Evolutionary conservation across 1,140 invertebrate species (phyloP).

Genomic region (Belonocnema kinseyi): DNA sequence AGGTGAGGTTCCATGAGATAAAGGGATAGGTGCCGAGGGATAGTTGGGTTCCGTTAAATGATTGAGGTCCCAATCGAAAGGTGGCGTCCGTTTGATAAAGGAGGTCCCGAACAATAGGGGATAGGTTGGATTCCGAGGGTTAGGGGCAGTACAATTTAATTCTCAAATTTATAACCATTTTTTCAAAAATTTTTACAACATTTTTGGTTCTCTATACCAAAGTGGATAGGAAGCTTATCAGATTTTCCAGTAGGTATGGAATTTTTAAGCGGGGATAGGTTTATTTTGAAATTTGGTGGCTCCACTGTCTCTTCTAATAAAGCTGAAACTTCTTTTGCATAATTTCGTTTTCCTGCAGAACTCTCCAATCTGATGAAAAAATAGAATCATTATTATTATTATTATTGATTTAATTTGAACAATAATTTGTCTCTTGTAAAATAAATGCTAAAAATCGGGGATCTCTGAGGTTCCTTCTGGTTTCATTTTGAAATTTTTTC

Average conservation of each 20-base stretch:
- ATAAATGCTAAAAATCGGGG: not conserved
- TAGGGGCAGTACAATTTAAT: too few relatives aligned
- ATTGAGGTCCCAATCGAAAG: too few relatives aligned
- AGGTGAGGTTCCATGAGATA: too few relatives aligned
- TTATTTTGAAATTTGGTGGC: conserved; percentile 54
- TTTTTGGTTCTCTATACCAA: conserved; percentile 59
- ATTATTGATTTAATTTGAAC: not conserved
- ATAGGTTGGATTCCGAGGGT: too few relatives aligned
- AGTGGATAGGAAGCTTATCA: conserved; percentile 49
- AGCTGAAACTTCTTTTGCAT: conserved; percentile 53
- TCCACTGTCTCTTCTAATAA: conserved; percentile 58
- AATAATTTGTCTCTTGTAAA: not conserved
- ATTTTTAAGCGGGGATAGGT: conserved; percentile 51
- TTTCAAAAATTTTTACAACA: conserved; percentile 32
- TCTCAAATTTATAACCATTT: too few relatives aligned
- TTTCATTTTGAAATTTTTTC: not conserved
- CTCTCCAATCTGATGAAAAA: conserved; percentile 50
- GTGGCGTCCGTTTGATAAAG: too few relatives aligned
- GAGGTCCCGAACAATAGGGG: too few relatives aligned
- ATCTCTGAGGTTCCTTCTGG: not conserved
- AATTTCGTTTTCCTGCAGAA: conserved; percentile 49
- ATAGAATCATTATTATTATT: not conserved
- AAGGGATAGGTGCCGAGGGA: too few relatives aligned
- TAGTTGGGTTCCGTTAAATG: too few relatives aligned
- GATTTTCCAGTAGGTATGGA: conserved; percentile 47